Evolutionary conservation across 2,797 vertebrate species (phyloP), one percentile per base, ranked within the genome.

Genomic region (Premnoplex brunnescens): DNA sequence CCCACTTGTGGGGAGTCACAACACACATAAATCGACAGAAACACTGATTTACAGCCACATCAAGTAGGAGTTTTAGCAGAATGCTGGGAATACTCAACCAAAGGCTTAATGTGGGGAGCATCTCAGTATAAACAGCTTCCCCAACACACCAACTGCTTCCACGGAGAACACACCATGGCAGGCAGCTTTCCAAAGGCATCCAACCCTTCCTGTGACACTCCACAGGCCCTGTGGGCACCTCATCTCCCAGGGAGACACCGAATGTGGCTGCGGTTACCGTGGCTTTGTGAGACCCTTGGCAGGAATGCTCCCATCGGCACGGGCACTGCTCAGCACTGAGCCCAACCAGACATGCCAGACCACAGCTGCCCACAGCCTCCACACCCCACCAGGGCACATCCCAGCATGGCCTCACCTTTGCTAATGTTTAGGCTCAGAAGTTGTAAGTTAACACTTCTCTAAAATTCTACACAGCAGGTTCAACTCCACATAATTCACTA

Each of bases 111-210:
- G 5, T 30, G 20, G 27, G 9, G 32, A 62, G 11, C 19, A 30
- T 19, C 52, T 34, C 2, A 0, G 23, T 32, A 34, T 4, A 2
- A 62, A 44, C 23, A 15, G 8, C 21, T 26, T 74, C 41, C 66
- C 49, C 34, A 19, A 27, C 60, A 44, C 15, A 8, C 37, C 2
- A 2, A 22, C 30, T 23, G 51, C 39, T 63, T 39, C 43, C 63
- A 55, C 9, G 0, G 9, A 23, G 3, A 5, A 44, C 0, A 12
- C 28, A 30, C 39, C 2, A 7, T 6, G 34, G 75, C 74, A 80
- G 84, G 64, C 75, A 77, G 81, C 54, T 21, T 60, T 16, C 39
- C 1, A 3, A 62, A 71, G 78, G 78, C 77, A 79, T 66, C 85
- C 48, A 12, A 22, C 43, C 67, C 72, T 73, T 36, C 62, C 56